These are phyloP conservation scores for Copidosoma aretas DNA, from an alignment of 2,888 invertebrate species.

Conservation along the genomic window DNA sequence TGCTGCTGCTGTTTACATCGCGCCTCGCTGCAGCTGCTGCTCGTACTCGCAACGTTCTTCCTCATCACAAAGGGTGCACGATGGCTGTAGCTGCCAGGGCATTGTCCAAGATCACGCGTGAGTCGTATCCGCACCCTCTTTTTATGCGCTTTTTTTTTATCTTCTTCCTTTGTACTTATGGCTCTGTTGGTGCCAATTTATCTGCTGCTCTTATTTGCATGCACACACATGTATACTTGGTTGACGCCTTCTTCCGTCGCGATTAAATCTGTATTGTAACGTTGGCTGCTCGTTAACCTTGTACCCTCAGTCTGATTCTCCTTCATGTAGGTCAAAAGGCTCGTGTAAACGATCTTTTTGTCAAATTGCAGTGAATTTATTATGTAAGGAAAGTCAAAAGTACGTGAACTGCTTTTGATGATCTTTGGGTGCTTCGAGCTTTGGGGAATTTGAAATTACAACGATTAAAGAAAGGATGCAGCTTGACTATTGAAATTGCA, in stretches of 20 bases:
- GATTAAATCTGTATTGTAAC: not conserved
- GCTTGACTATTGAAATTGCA: too few species aligned
- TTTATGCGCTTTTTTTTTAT: slow-evolving; percentile 9
- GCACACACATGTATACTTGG: too few species aligned
- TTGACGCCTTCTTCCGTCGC: not conserved
- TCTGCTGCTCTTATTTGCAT: not conserved
- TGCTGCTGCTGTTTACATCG: too few species aligned
- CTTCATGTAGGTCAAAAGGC: slow-evolving; percentile 31
- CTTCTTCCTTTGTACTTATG: not conserved
- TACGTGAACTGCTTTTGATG: slow-evolving; percentile 14
- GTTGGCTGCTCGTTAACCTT: slow-evolving; percentile 6
- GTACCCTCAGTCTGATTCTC: slow-evolving; percentile 30
- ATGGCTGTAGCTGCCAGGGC: slow-evolving; percentile 61
- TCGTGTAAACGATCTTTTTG: too few species aligned
- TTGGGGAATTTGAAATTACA: too few species aligned
- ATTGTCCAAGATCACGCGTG: slow-evolving; percentile 59
- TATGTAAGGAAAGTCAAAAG: slow-evolving; percentile 49
- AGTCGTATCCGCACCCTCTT: slow-evolving; percentile 24
- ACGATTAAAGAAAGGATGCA: too few species aligned
- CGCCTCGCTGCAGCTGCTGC: too few species aligned
- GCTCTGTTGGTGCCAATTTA: not conserved
- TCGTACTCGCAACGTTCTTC: not conserved
- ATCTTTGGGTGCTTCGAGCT: too few species aligned
- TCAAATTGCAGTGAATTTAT: slow-evolving; percentile 37
- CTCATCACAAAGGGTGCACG: slow-evolving; percentile 37